These are phyloP conservation scores for Willowsia nigromaculata DNA, from an alignment of 2,888 invertebrate genomes.

Conservation along the genomic window DNA sequence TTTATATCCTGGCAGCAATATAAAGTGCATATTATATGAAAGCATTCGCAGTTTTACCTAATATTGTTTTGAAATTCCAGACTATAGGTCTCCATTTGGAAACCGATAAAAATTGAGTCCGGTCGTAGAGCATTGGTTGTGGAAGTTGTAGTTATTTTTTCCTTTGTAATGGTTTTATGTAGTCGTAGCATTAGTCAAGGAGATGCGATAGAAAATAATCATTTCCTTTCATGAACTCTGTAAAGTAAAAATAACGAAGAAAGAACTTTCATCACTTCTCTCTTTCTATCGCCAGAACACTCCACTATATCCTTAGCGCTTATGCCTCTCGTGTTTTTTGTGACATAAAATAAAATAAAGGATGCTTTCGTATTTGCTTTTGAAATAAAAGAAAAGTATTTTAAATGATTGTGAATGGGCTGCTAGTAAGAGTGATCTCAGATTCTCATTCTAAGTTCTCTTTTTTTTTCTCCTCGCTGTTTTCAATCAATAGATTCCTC, in stretches of 20 bases:
- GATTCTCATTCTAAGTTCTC: conserved; percentile 49
- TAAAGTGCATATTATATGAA: not conserved
- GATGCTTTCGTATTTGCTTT: conserved; percentile 22
- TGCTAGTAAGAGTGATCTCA: conserved; percentile 56
- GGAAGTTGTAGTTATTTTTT: conserved; percentile 11
- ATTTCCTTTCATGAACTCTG: conserved; percentile 59
- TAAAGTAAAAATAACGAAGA: conserved; percentile 15
- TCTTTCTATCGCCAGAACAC: not conserved
- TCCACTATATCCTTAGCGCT: not conserved
- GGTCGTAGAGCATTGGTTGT: not conserved
- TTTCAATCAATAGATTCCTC: conserved; percentile 89
- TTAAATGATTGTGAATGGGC: conserved; percentile 15
- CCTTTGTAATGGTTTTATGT: conserved; percentile 29
- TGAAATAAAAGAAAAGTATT: conserved; percentile 45
- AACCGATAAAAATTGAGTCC: conserved; percentile 26
- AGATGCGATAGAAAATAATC: conserved; percentile 58
- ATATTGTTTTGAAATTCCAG: conserved; percentile 18
- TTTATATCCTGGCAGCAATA: not conserved
- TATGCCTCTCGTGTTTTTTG: not conserved
- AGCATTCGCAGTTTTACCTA: not conserved
- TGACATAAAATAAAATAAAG: not conserved
- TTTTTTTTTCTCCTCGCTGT: conserved; percentile 32
- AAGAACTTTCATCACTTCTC: not conserved
- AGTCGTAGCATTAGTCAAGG: conserved; percentile 27
- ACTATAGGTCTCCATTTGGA: not conserved